Percentiles rank a stretch among this genome's conserved stretches.
Conservation (phyloP, 2,888 invertebrate genomes). For the Thelaira solivaga region DNA sequence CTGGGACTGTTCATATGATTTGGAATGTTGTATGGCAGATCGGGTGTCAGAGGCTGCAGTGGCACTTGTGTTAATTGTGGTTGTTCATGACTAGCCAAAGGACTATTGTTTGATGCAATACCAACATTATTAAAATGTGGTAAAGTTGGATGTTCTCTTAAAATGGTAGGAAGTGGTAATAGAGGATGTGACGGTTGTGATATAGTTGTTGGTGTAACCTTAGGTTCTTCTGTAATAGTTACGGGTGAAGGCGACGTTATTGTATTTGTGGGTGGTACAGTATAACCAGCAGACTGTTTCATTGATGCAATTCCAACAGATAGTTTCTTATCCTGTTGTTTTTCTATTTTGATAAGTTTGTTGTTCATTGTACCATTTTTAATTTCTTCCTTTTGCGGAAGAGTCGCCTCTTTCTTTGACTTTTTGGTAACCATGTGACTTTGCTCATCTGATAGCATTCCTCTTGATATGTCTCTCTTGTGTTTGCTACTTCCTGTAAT, state of each 20-base stretch:
- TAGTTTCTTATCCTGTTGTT: conserved; percentile 25
- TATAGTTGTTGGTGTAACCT: conserved; percentile 13
- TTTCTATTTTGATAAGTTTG: conserved; percentile 40
- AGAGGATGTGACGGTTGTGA: conserved; percentile 1
- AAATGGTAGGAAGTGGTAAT: conserved; percentile 1
- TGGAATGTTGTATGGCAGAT: conserved; percentile 48
- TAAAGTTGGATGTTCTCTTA: conserved; percentile 62
- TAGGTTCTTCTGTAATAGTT: conserved; percentile 15
- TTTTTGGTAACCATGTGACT: conserved; percentile 63
- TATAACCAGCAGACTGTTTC: not conserved
- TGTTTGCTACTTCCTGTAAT: conserved; percentile 58
- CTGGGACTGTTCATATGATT: conserved; percentile 62
- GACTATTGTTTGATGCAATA: conserved; percentile 30
- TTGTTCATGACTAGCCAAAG: conserved; percentile 22
- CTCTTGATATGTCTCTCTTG: conserved; percentile 40
- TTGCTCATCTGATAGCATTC: conserved; percentile 28
- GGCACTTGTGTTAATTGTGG: conserved; percentile 19
- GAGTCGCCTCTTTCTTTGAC: conserved; percentile 64
- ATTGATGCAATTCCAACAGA: not conserved
- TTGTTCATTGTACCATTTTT: conserved; percentile 38
- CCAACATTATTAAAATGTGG: conserved; percentile 64
- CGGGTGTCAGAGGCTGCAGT: not conserved
- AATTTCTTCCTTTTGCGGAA: conserved; percentile 39
- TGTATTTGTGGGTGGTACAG: not conserved
- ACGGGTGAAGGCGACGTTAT: not conserved